phyloP scores from a whole-genome alignment of 2,113 vertebrate species.

The Pogona vitticeps region DNA sequence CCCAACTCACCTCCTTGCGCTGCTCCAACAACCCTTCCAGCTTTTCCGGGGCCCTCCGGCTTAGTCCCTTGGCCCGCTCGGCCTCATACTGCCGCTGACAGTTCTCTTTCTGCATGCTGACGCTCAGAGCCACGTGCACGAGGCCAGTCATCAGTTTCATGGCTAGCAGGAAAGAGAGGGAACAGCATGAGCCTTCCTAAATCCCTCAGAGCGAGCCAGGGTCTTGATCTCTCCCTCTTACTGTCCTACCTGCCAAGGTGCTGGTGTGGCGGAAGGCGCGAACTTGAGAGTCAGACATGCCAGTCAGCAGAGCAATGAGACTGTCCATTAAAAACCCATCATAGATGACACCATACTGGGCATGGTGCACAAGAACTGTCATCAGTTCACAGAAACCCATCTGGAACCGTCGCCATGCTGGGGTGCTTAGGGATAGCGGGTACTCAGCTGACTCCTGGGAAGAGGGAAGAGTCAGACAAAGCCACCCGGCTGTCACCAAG shows the following conservation, averaged over 20 bases:
- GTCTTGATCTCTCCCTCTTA: too few relatives aligned
- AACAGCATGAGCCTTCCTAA: not conserved
- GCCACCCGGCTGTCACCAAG: not conserved
- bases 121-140: constrained; percentile 63
- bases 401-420: constrained; percentile 79
- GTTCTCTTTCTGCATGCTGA: constrained; percentile 67
- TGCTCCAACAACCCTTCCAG: constrained; percentile 69
- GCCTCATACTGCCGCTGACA: constrained; percentile 69
- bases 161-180: constrained; percentile 42
- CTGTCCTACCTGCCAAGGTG: constrained; percentile 83
- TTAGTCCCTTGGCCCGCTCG: constrained; percentile 63
- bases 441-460: constrained; percentile 81
- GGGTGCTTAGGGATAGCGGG: constrained; percentile 77
- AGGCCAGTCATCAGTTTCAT: constrained; percentile 75
- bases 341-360: constrained; percentile 81
- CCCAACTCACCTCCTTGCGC: constrained; percentile 60
- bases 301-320: constrained; percentile 84
- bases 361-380: constrained; percentile 76
- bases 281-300: constrained; percentile 90
- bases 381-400: constrained; percentile 81
- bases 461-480: not conserved
- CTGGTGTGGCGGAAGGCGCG: constrained; percentile 92
- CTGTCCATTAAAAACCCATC: constrained; percentile 84
- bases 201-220: not conserved
- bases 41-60: constrained; percentile 57